A percentile compares a stretch with the other conserved stretches of the same genome.
phyloP scores from a whole-genome alignment of 2,797 vertebrate species.

The Phrynocephalus guinanensis region DNA sequence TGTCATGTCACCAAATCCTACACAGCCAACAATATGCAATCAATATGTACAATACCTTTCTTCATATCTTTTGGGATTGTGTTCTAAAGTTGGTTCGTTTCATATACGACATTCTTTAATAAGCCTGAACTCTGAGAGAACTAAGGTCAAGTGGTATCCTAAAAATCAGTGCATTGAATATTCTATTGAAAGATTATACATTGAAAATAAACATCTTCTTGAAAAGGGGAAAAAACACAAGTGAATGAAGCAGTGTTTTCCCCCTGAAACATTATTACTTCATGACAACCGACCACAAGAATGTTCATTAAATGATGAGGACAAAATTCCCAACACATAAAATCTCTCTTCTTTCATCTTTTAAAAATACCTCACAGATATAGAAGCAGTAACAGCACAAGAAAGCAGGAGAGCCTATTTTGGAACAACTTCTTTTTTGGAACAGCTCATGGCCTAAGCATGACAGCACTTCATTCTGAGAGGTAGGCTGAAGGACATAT shows the following conservation, averaged over 20 bases:
- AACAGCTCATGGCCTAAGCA: not conserved
- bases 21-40: conserved; percentile 44
- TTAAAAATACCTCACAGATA: conserved; percentile 33
- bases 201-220: not conserved
- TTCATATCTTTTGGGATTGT: conserved; percentile 51
- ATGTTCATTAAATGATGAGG: not conserved
- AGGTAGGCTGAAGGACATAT: too few species aligned
- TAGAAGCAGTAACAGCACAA: conserved; percentile 61
- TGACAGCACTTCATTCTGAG: not conserved
- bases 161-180: conserved; percentile 47
- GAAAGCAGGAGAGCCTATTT: conserved; percentile 36
- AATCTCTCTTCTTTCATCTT: conserved; percentile 45
- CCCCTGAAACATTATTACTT: not conserved
- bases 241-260: conserved; percentile 33
- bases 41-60: conserved; percentile 49
- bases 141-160: conserved; percentile 35
- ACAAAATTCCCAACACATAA: conserved; percentile 29
- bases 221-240: conserved; percentile 13
- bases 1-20: conserved; percentile 38
- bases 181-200: conserved; percentile 32
- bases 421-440: conserved; percentile 35
- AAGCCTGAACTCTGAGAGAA: conserved; percentile 42
- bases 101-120: conserved; percentile 21
- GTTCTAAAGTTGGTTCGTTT: conserved; percentile 57
- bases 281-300: conserved; percentile 17